These are phyloP conservation scores for Nipponacmea schrenckii DNA, from an alignment of 2,888 invertebrate genomes.

Conservation along the genomic window DNA sequence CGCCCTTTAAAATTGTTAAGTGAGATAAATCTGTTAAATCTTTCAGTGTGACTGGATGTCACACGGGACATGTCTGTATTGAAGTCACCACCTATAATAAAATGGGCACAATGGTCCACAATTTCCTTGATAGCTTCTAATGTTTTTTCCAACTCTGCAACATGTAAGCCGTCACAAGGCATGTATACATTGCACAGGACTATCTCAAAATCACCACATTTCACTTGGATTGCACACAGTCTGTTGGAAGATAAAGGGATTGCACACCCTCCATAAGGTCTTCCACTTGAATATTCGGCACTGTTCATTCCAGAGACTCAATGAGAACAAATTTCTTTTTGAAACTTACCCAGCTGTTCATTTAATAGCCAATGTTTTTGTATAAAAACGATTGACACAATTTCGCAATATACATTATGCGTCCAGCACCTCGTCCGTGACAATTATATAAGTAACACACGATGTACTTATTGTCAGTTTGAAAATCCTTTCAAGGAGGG, in stretches of 20 bases:
- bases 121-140: background rate
- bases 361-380: no score
- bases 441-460: no score
- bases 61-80: background rate
- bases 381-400: no score
- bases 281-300: no score
- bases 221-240: background rate
- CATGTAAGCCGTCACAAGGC: background rate
- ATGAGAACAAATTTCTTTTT: no score
- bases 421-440: no score
- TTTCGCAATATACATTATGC: no score
- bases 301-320: no score
- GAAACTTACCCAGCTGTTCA: no score
- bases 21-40: background rate
- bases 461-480: no score
- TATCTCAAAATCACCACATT: background rate
- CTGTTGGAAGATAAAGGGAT: background rate
- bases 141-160: background rate
- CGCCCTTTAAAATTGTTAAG: background rate
- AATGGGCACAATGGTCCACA: background rate
- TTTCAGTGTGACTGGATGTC: background rate
- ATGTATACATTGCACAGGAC: background rate
- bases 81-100: background rate
- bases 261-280: no score
- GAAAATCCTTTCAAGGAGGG: no score